Evolutionary conservation across 2,888 invertebrate genomes (phyloP).

Genomic region (Gryllus longicercus): DNA sequence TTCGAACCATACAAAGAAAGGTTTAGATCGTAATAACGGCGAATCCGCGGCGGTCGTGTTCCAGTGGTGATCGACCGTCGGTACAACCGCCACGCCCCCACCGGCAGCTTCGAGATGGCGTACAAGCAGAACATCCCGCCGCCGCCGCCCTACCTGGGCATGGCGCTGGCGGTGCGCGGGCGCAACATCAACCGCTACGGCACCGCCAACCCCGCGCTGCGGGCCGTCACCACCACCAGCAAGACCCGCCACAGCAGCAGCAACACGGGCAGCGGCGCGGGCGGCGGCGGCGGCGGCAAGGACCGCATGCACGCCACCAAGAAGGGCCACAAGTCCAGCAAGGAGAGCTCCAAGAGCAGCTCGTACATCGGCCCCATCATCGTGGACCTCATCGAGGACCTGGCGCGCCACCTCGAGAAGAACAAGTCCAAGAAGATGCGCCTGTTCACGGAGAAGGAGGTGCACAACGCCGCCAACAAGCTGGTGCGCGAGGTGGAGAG

Average conservation of each 20-base stretch:
- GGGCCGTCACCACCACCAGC: background rate
- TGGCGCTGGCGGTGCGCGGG: constrained; percentile 66
- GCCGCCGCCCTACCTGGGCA: constrained; percentile 76
- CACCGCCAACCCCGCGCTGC: background rate
- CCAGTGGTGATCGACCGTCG: constrained; percentile 71
- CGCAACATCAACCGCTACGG: constrained; percentile 10
- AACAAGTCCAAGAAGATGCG: background rate
- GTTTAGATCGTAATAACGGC: background rate
- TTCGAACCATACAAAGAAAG: background rate
- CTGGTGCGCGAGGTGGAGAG: background rate
- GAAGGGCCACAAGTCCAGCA: constrained; percentile 12
- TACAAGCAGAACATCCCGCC: constrained; percentile 75
- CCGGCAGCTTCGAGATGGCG: constrained; percentile 75
- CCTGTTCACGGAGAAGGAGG: background rate
- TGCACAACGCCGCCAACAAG: background rate
- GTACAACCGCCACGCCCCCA: constrained; percentile 67
- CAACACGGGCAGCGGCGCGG: background rate
- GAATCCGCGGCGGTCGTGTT: background rate
- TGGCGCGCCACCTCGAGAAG: constrained; percentile 24
- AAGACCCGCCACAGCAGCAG: background rate
- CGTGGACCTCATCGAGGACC: constrained; percentile 30
- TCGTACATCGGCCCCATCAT: constrained; percentile 27
- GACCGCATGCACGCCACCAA: background rate
- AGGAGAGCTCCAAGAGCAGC: background rate
- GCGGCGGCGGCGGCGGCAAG: background rate